Evolutionary conservation across 2,113 vertebrate genomes (phyloP).

Genomic region (Otocyon megalotis): DNA sequence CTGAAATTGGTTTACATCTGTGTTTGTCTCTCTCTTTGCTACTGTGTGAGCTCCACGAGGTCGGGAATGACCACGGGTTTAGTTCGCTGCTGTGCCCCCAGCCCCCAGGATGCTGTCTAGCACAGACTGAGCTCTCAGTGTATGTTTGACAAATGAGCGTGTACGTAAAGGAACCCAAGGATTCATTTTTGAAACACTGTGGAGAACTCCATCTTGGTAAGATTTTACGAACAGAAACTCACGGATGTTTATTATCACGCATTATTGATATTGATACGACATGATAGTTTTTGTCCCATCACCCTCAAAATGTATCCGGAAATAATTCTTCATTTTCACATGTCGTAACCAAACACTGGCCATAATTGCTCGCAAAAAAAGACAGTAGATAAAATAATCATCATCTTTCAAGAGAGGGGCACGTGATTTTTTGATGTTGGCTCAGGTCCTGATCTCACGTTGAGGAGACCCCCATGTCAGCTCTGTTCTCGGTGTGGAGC

Average conservation of each 20-base stretch:
- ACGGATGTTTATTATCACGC: neutral
- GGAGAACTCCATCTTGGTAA: no score
- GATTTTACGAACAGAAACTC: neutral
- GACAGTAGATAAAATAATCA: slow-evolving; percentile 1
- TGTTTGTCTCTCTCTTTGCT: neutral
- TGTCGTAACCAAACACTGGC: neutral
- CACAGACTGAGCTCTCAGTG: neutral
- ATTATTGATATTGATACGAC: neutral
- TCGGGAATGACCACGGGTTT: neutral
- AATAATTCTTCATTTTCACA: slow-evolving; percentile 52
- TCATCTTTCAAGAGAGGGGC: neutral
- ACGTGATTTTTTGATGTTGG: no score
- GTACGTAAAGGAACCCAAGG: neutral
- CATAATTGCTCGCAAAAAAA: slow-evolving; percentile 23
- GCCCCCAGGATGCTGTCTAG: neutral
- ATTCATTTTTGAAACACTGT: neutral
- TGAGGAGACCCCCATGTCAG: neutral
- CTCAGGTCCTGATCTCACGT: no score
- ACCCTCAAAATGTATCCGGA: slow-evolving; percentile 52
- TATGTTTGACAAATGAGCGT: no score
- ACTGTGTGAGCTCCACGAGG: neutral
- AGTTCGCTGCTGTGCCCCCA: neutral
- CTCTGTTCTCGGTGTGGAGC: neutral
- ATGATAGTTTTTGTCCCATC: neutral
- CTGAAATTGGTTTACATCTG: neutral